phyloP scores from a whole-genome alignment of 2,797 vertebrate species.

The Odontamblyopus lacepedii region DNA sequence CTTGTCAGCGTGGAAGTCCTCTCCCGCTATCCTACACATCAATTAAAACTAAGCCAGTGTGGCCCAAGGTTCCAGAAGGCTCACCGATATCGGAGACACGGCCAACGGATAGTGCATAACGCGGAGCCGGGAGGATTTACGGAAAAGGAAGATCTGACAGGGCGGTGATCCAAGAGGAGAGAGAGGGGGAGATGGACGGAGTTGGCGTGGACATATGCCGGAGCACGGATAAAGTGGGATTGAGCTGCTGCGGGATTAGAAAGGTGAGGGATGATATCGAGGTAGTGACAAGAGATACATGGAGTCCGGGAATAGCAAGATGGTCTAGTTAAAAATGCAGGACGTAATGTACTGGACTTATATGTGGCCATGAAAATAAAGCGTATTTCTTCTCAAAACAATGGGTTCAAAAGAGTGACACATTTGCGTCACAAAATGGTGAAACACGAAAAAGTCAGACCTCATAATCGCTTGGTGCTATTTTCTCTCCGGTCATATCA shows the following conservation, averaged over 20 bases:
- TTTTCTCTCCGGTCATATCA: too few species aligned
- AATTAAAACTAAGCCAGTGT: conserved; percentile 70
- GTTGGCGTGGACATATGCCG: conserved; percentile 37
- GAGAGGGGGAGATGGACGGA: conserved; percentile 31
- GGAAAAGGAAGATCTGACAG: conserved; percentile 10
- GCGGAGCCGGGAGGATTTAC: conserved; percentile 34
- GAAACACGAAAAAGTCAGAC: too few species aligned
- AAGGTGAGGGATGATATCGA: conserved; percentile 33
- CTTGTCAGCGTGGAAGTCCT: conserved; percentile 68
- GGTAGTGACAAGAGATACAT: conserved; percentile 13
- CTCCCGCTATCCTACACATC: conserved; percentile 59
- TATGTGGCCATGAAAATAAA: too few species aligned
- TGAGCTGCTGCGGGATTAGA: conserved; percentile 40
- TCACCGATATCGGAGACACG: conserved; percentile 49
- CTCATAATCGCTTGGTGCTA: too few species aligned
- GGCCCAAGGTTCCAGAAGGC: conserved; percentile 53
- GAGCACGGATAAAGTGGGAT: conserved; percentile 62
- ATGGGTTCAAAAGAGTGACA: too few species aligned
- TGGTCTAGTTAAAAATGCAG: neutral
- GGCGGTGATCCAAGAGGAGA: conserved; percentile 38
- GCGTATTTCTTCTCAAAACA: too few species aligned
- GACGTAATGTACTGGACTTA: too few species aligned
- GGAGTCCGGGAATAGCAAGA: conserved; percentile 9
- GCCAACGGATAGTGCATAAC: conserved; percentile 33
- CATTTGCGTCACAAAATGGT: too few species aligned